Base-by-base conservation (phyloP, 2,797 vertebrate species). In the Falco cherrug region DNA sequence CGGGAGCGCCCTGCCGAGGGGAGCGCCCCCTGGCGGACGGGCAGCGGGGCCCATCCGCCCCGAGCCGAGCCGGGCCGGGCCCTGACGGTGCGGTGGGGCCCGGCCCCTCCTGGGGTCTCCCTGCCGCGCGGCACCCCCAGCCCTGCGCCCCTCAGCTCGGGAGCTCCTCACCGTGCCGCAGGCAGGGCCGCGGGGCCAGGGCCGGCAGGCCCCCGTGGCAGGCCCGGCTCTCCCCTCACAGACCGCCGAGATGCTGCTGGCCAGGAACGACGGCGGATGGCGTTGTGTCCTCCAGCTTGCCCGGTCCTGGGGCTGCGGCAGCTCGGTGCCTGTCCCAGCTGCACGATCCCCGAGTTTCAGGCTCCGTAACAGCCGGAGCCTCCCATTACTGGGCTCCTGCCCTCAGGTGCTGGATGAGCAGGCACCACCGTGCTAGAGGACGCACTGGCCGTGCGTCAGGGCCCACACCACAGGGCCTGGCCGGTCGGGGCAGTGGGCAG, bases 221-320 rank as follows among this genome's bases (percentile, higher is more conserved):
- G 5, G n/a, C 68, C 5, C 2, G 11, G 21, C 37, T 5, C 11
- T 33, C 5, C 24, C 10, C 13, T 29, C 20, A 4, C 6, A 11
- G 45, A 41, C 35, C 1, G 5, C 6, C 45, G 0, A 4, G 29
- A 11, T n/a, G 1, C 19, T 3, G 79, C 50, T 28, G 63, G 45
- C 6, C 6, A 3, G 5, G 60, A 9, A 0, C 0, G 39, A 10
- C 8, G 1, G 26, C 17, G 8, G 2, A 13, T 4, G 5, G 2
- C 9, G 7, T 16, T 1, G 26, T 11, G 56, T 48, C 31, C 54
- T 31, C 13, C 75, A 7, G 37, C 33, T 8, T 16, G 19, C 37
- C 54, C n/a, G 2, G 47, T 6, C 12, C 20, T 2, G 6, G 11
- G 56, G n/a, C 56, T n/a, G 65, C 5, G 4, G 47, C 60, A 26